Conservation (phyloP, 2,797 vertebrate genomes). For the Tokudaia tokunoshimensis region DNA sequence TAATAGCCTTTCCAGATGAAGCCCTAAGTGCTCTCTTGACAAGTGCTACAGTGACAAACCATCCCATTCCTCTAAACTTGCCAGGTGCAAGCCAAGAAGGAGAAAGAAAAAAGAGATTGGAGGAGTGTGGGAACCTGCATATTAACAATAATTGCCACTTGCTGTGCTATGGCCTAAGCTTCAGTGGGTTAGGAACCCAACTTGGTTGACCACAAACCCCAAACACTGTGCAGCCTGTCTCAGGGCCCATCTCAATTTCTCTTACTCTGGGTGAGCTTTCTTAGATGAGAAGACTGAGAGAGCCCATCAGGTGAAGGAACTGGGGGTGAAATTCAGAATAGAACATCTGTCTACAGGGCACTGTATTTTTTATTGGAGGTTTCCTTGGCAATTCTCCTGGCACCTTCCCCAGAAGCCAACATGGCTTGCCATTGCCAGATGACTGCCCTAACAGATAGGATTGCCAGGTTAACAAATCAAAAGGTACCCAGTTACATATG, state of each 20-base stretch:
- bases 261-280: neutral
- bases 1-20: neutral
- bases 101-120: neutral
- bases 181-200: neutral
- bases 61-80: constrained; percentile 7
- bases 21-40: neutral
- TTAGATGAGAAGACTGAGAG: neutral
- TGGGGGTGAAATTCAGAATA: neutral
- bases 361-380: constrained; percentile 2
- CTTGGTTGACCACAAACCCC: neutral
- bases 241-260: neutral
- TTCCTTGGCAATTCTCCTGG: neutral
- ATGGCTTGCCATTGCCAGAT: constrained; percentile 42
- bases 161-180: neutral
- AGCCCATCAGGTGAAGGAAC: neutral
- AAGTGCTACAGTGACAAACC: neutral
- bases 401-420: constrained; percentile 43
- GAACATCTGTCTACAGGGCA: neutral
- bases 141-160: neutral
- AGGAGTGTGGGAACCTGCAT: neutral
- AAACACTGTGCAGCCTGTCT: neutral
- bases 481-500: constrained; percentile 27
- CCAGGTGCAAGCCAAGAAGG: neutral
- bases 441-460: constrained; percentile 16
- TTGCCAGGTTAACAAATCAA: constrained; percentile 55